Evolutionary conservation across 2,888 invertebrate species (phyloP).

Genomic region (Protonemura montana): DNA sequence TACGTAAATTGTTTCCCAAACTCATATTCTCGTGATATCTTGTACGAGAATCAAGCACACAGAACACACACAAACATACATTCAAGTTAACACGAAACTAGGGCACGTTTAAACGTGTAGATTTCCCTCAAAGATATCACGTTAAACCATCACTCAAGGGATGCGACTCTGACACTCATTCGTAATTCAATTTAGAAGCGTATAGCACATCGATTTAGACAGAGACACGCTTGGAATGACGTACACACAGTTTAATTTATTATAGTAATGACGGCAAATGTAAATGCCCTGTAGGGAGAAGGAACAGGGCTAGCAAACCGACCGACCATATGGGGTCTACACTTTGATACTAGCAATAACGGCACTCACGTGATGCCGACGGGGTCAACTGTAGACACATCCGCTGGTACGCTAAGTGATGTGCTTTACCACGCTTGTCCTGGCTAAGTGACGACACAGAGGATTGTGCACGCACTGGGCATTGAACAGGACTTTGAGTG

Average conservation of each 20-base stretch:
- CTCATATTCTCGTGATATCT: background rate
- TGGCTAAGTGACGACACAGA: conserved; percentile 7
- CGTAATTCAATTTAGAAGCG: background rate
- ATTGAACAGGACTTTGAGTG: background rate
- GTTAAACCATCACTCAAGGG: background rate
- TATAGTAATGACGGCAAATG: background rate
- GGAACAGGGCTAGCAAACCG: background rate
- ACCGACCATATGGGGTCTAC: background rate
- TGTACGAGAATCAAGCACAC: background rate
- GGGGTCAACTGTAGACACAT: background rate
- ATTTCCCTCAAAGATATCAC: background rate
- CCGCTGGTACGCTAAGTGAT: background rate
- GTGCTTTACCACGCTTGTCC: background rate
- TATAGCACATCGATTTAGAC: background rate
- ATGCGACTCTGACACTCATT: background rate
- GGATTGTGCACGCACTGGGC: background rate
- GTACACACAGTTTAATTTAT: too few species aligned
- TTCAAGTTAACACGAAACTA: background rate
- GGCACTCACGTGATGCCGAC: background rate
- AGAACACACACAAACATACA: background rate
- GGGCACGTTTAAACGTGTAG: background rate
- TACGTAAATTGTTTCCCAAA: background rate
- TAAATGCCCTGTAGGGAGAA: background rate
- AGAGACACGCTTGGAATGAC: background rate
- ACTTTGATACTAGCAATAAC: background rate